Percentiles rank a stretch among this genome's conserved stretches.
These are phyloP conservation scores for Eulemur albifrons DNA, from an alignment of 2,797 vertebrate genomes.

Conservation along the genomic window DNA sequence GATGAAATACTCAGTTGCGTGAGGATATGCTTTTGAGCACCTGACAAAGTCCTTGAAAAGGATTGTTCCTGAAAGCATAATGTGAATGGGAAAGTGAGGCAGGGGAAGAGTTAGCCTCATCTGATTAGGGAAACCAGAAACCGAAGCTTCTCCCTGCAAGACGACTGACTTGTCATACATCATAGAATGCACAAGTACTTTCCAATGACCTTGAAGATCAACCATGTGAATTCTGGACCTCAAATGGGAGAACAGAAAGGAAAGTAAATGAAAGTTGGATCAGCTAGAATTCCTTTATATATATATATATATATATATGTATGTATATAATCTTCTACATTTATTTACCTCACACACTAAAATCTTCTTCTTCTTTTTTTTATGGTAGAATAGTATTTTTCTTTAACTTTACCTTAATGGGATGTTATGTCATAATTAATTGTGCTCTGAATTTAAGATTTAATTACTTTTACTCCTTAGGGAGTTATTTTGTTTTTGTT, in stretches of 20 bases:
- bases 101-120: neutral
- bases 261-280: neutral
- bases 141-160: neutral
- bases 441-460: neutral
- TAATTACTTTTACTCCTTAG: neutral
- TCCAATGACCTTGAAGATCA: neutral
- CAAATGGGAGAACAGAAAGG: neutral
- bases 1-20: neutral
- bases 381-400: neutral
- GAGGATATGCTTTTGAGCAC: neutral
- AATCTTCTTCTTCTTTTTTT: neutral
- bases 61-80: neutral
- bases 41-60: neutral
- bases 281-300: neutral
- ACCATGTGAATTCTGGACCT: neutral
- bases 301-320: neutral
- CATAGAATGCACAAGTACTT: neutral
- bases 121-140: neutral
- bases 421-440: neutral
- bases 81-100: neutral
- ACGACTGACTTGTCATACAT: neutral
- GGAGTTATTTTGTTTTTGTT: neutral
- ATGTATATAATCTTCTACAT: neutral
- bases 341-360: neutral
- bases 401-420: neutral